Conservation (phyloP, 92 coral and sea anemone genomes). For the Zoanthus gigantus region DNA sequence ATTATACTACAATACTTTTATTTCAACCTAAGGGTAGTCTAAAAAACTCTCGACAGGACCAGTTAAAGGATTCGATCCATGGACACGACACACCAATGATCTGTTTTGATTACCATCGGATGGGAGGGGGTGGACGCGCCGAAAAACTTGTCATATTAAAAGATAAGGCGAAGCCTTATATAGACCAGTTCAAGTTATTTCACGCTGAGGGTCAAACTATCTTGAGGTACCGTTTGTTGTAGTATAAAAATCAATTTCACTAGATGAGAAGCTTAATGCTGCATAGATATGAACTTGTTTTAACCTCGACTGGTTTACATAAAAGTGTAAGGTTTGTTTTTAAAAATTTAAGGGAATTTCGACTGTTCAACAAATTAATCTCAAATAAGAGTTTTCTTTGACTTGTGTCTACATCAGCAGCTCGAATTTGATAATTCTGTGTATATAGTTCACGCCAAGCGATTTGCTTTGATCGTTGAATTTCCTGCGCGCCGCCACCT, state of each 20-base stretch:
- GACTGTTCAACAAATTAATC: too few species aligned
- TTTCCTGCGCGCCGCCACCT: too few species aligned
- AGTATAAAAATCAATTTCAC: not conserved
- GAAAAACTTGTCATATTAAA: constrained; percentile 75
- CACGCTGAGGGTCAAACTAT: constrained; percentile 73
- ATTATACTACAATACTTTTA: not conserved
- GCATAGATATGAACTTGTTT: not conserved
- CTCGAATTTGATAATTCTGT: too few species aligned
- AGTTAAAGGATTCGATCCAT: constrained; percentile 87
- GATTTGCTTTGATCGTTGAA: too few species aligned
- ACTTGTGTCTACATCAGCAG: too few species aligned
- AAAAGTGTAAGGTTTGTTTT: not conserved
- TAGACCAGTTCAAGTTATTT: constrained; percentile 77
- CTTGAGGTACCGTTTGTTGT: constrained; percentile 58
- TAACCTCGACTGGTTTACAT: too few species aligned
- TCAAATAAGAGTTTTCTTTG: too few species aligned
- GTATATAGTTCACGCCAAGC: too few species aligned
- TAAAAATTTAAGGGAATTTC: too few species aligned
- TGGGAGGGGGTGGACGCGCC: constrained; percentile 83
- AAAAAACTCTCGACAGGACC: constrained; percentile 67
- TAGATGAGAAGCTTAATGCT: not conserved
- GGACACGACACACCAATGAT: constrained; percentile 94
- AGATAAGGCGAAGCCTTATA: constrained; percentile 86
- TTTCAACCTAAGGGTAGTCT: not conserved
- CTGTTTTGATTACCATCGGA: constrained; percentile 92